These are phyloP conservation scores for Sipha flava DNA, from an alignment of 1,140 invertebrate genomes.

Conservation along the genomic window DNA sequence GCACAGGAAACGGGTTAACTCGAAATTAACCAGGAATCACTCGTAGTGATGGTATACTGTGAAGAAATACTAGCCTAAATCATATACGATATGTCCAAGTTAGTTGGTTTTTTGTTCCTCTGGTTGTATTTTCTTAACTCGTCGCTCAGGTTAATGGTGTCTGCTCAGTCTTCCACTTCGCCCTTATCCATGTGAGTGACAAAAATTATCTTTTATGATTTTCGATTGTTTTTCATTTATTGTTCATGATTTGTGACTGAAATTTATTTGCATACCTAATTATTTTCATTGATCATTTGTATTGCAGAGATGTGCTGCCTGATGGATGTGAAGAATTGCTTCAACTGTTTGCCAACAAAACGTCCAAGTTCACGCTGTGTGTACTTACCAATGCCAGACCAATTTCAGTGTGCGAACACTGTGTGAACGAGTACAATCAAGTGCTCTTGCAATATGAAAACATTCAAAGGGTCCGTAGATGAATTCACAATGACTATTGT, in stretches of 20 bases:
- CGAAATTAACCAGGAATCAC: too few relatives aligned
- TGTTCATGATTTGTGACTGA: neutral
- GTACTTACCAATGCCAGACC: conserved; percentile 35
- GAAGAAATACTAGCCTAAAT: too few relatives aligned
- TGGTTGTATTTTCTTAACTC: neutral
- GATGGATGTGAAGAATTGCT: conserved; percentile 34
- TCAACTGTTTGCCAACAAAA: conserved; percentile 34
- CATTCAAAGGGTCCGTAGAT: conserved; percentile 3
- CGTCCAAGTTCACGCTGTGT: conserved; percentile 36
- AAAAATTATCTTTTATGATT: too few relatives aligned
- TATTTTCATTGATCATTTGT: neutral
- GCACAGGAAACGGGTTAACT: too few relatives aligned
- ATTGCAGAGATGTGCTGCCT: neutral
- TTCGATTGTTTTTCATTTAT: neutral
- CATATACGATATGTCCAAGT: neutral
- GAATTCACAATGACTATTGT: neutral
- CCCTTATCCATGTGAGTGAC: neutral
- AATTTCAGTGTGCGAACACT: conserved; percentile 34
- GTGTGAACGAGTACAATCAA: conserved; percentile 31
- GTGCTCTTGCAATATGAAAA: conserved; percentile 24
- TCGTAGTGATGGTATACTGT: too few relatives aligned
- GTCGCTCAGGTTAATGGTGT: too few relatives aligned
- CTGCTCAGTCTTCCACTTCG: neutral
- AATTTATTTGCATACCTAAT: neutral
- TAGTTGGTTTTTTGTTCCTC: neutral